Base-by-base conservation (phyloP, 2,888 invertebrate genomes). In the Melipona bicolor region DNA sequence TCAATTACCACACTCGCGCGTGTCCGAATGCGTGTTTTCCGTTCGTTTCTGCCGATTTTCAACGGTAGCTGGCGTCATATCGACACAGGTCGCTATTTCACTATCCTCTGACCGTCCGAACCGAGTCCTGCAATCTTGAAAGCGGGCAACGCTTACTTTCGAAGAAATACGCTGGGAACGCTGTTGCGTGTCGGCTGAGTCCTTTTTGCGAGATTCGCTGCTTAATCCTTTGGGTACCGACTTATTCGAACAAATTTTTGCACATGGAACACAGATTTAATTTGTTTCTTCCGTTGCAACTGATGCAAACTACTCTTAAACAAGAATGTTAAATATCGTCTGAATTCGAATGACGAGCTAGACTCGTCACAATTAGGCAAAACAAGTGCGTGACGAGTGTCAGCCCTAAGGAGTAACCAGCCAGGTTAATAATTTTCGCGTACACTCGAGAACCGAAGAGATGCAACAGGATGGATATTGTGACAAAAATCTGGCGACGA, bases 1-100 rank as follows among this genome's bases (percentile, higher is more conserved):
- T 77, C 79, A 84, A 85, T 85, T 85, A 84, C 85, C 75, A 65
- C 75, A 65, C 24, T 67, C 83, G 73, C 73, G 70, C 71, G 79
- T 83, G 77, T 79, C 79, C 70, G 61, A 71, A 21, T 36, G 59
- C 61, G 65, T 43, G 68, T 72, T 70, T 68, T 61, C 65, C 56
- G 68, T 74, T 65, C 72, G 72, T 32, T 15, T 50, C 72, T 74
- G 78, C 64, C 49, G 74, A 72, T 65, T 59, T 32, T 17, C 56
- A n/a, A 59, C 24, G 15, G 56, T 15, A 24, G 15, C 56, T 59
- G 56, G 9, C n/a, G 13, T 59, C 24, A n/a, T n/a, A 15, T 3
- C 24, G 15, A 59, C 56, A 56, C 5, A 5, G 24, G 24, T n/a
- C 56, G 24, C 15, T 5, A 9, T 43, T 43, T 43, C 43, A 9